Evolutionary conservation across 2,113 vertebrate species (phyloP), one percentile per base, ranked within the genome.

Genomic region (Otus sunia): DNA sequence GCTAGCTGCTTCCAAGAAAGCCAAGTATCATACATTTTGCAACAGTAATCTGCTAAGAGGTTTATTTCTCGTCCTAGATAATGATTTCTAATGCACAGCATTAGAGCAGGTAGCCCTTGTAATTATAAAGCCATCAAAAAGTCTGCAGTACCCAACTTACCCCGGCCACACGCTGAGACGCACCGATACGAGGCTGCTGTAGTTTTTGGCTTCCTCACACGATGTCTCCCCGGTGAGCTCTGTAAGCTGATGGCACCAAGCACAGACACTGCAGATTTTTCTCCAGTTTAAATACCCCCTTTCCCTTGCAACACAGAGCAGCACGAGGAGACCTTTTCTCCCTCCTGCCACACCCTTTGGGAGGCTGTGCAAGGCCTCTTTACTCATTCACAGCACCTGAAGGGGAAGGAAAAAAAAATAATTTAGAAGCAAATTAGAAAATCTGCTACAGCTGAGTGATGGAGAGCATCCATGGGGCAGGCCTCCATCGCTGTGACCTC

Each of bases 41-140:
- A 83, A 39, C 64, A 60, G 74, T 64, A 58, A 93, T 74, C 68
- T 87, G 86, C 3, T 45, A 56, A 88, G 78, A 75, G 88, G 64
- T 85, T 92, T 92, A 60, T 85, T 84, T 63, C 74, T 96, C 88
- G 81, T 53, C 85, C 88, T 17, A 88, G 77, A 85, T 66, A 93
- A 94, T n/a, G 85, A 66, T 92, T 94, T 66, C 69, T 66, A 39
- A 86, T 20, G 59, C 58, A 55, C 45, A 22, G 88, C 64, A 29
- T 47, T 12, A 47, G 45, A 34, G 32, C 6, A 3, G 55, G 92
- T 11, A 90, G 80, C 77, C 94, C 43, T 41, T 20, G 49, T 12
- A 47, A 84, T 87, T 47, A 47, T 7, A 81, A 78, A 93, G 37
- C 67, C 87, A 67, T 72, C 25, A 22, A 3, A 15, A 47, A 63